Percentiles rank a stretch among this genome's conserved stretches.
phyloP scores from a whole-genome alignment of 2,797 vertebrate species.

The Arrhamphus sclerolepis region DNA sequence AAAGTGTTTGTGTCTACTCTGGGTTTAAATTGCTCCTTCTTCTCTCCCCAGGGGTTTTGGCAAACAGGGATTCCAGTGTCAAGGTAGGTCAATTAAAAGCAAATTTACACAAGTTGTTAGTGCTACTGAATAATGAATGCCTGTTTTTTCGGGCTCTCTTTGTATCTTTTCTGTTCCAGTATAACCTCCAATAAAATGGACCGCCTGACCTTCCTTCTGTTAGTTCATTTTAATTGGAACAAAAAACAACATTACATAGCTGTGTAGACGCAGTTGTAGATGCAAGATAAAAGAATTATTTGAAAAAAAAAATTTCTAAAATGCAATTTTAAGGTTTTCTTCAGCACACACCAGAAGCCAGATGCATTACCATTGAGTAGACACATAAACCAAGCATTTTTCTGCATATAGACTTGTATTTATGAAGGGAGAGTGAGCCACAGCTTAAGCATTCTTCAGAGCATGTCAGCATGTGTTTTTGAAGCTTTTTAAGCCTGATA shows the following conservation, averaged over 20 bases:
- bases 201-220: constrained; percentile 1
- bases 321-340: no score
- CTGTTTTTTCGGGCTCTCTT: not conserved
- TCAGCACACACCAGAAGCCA: no score
- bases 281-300: no score
- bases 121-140: not conserved
- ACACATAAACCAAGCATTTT: no score
- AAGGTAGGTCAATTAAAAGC: constrained; percentile 84
- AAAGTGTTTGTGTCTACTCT: not conserved
- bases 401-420: no score
- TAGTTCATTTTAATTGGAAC: constrained; percentile 16
- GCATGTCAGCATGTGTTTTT: no score
- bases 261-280: not conserved
- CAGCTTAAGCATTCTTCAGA: no score
- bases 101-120: not conserved
- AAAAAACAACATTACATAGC: constrained; percentile 6
- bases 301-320: no score
- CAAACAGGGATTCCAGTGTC: constrained; percentile 98
- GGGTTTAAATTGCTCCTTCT: constrained; percentile 48
- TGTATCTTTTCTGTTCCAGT: no score
- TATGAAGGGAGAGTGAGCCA: no score
- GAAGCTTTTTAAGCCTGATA: no score
- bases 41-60: constrained; percentile 90
- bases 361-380: no score
- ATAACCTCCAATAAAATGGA: not conserved